A percentile compares a stretch with the other conserved stretches of the same genome.
These are phyloP conservation scores for Homarus americanus DNA, from an alignment of 1,140 invertebrate genomes.

Conservation along the genomic window DNA sequence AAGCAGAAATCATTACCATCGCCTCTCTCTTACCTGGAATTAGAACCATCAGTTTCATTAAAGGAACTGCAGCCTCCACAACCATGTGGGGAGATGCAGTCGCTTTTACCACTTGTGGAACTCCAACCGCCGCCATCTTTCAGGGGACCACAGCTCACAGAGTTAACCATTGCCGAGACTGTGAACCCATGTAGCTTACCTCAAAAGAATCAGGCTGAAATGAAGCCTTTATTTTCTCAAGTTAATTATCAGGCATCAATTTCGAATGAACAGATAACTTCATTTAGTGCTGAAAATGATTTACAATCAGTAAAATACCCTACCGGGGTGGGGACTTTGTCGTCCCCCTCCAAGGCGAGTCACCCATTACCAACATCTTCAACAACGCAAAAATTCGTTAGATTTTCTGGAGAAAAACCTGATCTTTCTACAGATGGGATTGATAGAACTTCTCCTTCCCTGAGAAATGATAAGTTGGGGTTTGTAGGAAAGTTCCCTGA, in stretches of 20 bases:
- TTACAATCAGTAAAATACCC: not conserved
- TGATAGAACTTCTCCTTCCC: not conserved
- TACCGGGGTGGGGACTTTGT: not conserved
- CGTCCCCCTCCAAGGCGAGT: not conserved
- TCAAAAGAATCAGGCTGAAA: not conserved
- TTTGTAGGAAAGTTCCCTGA: not conserved
- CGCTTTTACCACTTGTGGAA: constrained; percentile 21
- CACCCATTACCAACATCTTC: not conserved
- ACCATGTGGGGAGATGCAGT: constrained; percentile 8
- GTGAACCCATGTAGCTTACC: not conserved
- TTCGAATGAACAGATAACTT: not conserved
- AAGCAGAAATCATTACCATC: not conserved
- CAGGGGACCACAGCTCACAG: not conserved
- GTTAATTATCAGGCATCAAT: not conserved
- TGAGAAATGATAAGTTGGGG: not conserved
- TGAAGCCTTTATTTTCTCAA: not conserved
- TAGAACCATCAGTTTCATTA: constrained; percentile 7
- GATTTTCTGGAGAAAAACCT: not conserved
- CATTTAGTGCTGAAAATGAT: not conserved
- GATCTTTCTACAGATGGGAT: not conserved
- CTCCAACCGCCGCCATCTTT: constrained; percentile 55
- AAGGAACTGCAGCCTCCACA: constrained; percentile 37
- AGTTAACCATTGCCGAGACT: not conserved
- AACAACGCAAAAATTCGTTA: not conserved
- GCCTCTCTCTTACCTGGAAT: not conserved